Conservation (phyloP, 30 jellyfish, hydroid and myxozoan species). For the Aurelia coerulea region DNA sequence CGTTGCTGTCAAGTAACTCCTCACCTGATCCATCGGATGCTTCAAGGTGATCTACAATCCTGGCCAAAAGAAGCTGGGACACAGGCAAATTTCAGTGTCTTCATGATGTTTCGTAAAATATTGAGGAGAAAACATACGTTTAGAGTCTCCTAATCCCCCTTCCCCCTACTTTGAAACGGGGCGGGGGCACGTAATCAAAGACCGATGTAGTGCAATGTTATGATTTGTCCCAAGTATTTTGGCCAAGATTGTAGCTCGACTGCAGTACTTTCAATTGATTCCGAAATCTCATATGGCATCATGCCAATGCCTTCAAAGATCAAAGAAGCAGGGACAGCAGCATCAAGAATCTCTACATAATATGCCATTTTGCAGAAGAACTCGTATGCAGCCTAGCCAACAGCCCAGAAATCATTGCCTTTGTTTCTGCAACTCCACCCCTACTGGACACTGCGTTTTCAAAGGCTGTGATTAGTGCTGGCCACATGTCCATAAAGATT, state of each 20-base stretch:
- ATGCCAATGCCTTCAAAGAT: slow-evolving; percentile 37
- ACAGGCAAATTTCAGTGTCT: too few species aligned
- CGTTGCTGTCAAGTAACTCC: too few species aligned
- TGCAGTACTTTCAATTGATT: background rate
- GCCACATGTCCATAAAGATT: slow-evolving; percentile 33
- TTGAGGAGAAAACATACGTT: too few species aligned
- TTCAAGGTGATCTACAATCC: background rate
- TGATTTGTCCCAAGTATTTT: too few species aligned
- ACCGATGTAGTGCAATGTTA: too few species aligned
- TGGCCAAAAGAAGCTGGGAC: too few species aligned
- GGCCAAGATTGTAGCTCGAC: background rate
- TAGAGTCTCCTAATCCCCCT: too few species aligned
- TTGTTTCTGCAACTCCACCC: background rate
- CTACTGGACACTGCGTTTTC: slow-evolving; percentile 38
- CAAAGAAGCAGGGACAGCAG: slow-evolving; percentile 29
- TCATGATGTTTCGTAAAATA: too few species aligned
- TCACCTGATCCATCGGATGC: too few species aligned
- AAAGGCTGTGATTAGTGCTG: slow-evolving; percentile 42
- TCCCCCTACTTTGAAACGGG: too few species aligned
- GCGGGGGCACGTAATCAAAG: too few species aligned
- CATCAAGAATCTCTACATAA: slow-evolving; percentile 22
- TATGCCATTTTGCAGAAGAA: slow-evolving; percentile 6
- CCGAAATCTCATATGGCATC: slow-evolving; percentile 27
- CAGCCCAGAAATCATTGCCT: slow-evolving; percentile 28
- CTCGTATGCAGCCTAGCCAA: slow-evolving; percentile 3